Evolutionary conservation across 2,888 invertebrate species (phyloP).

Genomic region (Cryptocheilus praepositus): DNA sequence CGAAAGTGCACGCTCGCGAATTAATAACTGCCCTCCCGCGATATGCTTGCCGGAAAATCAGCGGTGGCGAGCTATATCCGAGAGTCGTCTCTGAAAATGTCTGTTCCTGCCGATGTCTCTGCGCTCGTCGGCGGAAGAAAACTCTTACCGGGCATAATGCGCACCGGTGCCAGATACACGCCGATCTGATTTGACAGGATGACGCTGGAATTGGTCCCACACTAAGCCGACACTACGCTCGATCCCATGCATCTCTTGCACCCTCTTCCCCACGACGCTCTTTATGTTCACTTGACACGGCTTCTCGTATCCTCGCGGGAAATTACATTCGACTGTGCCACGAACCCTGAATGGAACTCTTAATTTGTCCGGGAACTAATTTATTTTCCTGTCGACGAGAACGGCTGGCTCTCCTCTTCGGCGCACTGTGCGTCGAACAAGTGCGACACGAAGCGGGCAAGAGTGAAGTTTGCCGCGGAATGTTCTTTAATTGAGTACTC

Average conservation of each 20-base stretch:
- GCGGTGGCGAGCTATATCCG: no score
- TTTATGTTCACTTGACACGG: neutral
- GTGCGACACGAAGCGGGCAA: no score
- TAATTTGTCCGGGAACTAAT: constrained; percentile 26
- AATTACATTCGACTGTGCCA: constrained; percentile 30
- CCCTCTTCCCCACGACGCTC: neutral
- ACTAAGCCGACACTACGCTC: neutral
- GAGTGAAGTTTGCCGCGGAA: no score
- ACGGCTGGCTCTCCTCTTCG: constrained; percentile 6
- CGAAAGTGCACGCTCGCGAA: no score
- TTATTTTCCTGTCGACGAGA: constrained; percentile 10
- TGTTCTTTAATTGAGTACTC: no score
- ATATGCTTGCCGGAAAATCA: no score
- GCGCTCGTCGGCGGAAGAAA: no score
- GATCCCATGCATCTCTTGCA: neutral
- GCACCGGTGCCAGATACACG: neutral
- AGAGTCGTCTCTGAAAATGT: no score
- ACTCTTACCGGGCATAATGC: constrained; percentile 4
- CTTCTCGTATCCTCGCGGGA: constrained; percentile 26
- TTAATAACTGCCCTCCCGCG: no score
- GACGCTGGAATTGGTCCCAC: constrained; percentile 4
- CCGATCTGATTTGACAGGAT: constrained; percentile 1
- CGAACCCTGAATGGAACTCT: constrained; percentile 28
- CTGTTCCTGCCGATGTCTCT: no score
- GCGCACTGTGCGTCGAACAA: neutral